phyloP scores from a whole-genome alignment of 2,888 invertebrate species.

The Dilophus febrilis region DNA sequence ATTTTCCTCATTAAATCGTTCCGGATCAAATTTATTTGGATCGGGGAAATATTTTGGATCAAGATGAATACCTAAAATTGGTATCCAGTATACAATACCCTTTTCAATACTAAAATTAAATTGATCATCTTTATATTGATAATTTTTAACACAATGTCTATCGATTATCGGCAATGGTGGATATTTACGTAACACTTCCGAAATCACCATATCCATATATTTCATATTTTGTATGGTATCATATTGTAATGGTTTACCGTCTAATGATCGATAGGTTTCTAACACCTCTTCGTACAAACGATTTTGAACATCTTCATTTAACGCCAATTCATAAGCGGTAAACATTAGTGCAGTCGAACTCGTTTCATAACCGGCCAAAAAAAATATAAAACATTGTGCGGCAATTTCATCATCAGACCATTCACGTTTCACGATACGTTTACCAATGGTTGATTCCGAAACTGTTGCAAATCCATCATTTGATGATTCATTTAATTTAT shows the following conservation, averaged over 20 bases:
- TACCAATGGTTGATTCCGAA: background rate
- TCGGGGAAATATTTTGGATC: background rate
- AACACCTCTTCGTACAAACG: constrained; percentile 32
- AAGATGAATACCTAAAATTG: background rate
- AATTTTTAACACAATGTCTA: background rate
- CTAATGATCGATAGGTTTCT: constrained; percentile 22
- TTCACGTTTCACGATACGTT: background rate
- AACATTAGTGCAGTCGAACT: constrained; percentile 29
- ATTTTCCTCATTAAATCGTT: constrained; percentile 16
- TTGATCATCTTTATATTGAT: background rate
- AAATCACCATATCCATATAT: constrained; percentile 38
- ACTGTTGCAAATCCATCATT: constrained; percentile 13
- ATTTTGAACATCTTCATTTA: constrained; percentile 35
- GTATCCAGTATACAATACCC: background rate
- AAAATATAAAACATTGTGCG: constrained; percentile 25
- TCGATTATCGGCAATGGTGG: constrained; percentile 4
- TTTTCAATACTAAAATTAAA: background rate
- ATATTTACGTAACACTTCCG: constrained; percentile 3
- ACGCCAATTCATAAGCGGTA: constrained; percentile 32
- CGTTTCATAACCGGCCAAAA: constrained; percentile 33
- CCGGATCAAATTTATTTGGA: constrained; percentile 18
- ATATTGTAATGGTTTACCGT: constrained; percentile 31
- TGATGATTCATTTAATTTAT: background rate
- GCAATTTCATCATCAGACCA: constrained; percentile 11
- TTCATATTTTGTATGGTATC: constrained; percentile 35